Evolutionary conservation across 2,113 vertebrate species (phyloP).

Genomic region (Eubucco bourcierii): DNA sequence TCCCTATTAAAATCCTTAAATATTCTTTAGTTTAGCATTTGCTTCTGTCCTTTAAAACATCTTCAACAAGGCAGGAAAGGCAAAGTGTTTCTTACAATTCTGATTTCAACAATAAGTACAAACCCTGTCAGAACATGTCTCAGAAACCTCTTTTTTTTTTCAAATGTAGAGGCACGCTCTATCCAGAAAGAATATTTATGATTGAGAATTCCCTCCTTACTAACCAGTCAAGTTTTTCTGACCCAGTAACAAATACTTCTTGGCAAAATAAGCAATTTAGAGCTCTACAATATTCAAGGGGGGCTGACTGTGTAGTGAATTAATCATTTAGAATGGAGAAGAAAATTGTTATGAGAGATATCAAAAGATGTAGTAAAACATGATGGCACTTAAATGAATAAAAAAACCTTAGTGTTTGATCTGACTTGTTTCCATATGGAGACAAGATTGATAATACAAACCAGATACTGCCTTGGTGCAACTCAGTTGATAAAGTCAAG

Average conservation of each 20-base stretch:
- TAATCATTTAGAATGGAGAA: constrained; percentile 5
- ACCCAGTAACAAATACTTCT: neutral
- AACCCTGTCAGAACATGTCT: neutral
- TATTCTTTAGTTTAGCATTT: neutral
- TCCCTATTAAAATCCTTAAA: neutral
- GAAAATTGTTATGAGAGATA: neutral
- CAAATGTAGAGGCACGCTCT: neutral
- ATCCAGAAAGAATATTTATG: neutral
- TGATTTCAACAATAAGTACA: neutral
- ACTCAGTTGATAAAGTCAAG: neutral
- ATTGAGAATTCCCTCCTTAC: neutral
- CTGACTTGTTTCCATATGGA: constrained; percentile 2
- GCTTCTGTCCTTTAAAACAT: neutral
- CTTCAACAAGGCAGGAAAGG: neutral
- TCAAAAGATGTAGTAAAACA: constrained; percentile 18
- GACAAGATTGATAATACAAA: constrained; percentile 19
- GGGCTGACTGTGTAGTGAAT: neutral
- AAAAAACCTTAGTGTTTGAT: neutral
- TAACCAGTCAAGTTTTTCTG: neutral
- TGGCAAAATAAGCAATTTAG: neutral
- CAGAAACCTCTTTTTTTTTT: neutral
- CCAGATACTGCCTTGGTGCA: neutral
- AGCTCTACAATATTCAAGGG: neutral
- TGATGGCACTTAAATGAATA: neutral
- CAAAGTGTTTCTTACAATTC: neutral